Base-by-base conservation (phyloP, 2,888 invertebrate species). In the Auanema sp. region DNA sequence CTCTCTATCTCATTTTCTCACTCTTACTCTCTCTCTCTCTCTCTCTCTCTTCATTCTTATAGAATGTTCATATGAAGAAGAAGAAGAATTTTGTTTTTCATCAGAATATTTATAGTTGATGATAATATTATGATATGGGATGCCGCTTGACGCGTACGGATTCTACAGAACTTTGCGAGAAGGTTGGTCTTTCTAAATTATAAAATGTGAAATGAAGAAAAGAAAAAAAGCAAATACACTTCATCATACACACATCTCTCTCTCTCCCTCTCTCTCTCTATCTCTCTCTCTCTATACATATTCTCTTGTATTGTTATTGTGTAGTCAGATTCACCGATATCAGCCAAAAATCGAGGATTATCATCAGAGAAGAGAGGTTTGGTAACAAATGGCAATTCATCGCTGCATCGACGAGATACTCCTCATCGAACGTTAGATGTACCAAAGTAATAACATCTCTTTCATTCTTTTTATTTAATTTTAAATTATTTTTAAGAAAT, bases 111-210 rank as follows among this genome's bases (percentile, higher is more conserved):
- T 33, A n/a, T 25, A 51, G 53, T 60, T 49, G 54, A 60, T 60
- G 60, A 14, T 18, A 23, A 21, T 60, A 49, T 60, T 60, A 60
- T 60, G 60, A 60, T 60, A 74, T 74, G 73, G 73, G 73, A 57
- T 74, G 73, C 65, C 69, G 66, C 53, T 64, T 74, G 57, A 71
- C 73, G 33, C 66, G 73, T 42, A 71, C 71, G 47, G 64, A 66
- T 16, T 71, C 71, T 11, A 60, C 67, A n/a, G 73, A 74, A 52
- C 25, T 50, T 51, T 56, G 56, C 56, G 51, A 62, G 40, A 56
- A 62, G 55, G 60, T 55, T 2, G 33, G 33, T 33, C 33, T 33
- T 33, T 33, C 33, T 33, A 3, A 5, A 3, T 33, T 3, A 5
- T 33, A 33, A 33, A 33, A 52, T 41, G 23, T 44, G 42, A 56